phyloP scores from a whole-genome alignment of 35 echinoderm and acorn worm species.

The Diadema setosum region DNA sequence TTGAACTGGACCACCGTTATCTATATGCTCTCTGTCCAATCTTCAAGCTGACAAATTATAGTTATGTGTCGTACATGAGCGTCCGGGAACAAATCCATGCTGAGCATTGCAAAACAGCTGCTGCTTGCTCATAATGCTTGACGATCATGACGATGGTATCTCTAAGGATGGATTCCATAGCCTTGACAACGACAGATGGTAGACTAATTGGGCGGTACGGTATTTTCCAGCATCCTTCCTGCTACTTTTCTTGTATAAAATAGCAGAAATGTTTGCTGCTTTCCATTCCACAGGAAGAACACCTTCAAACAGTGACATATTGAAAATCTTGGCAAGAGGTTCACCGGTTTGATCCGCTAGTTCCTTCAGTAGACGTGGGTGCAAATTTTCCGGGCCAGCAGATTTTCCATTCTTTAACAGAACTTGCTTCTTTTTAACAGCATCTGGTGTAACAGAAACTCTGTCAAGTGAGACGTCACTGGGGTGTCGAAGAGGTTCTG shows the following conservation, averaged over 20 bases:
- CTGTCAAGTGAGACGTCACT: background rate
- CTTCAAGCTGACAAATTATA: background rate
- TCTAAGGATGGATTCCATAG: no score
- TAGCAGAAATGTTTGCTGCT: background rate
- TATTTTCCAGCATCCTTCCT: background rate
- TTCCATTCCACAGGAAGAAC: background rate
- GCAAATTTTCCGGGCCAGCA: background rate
- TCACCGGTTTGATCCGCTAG: background rate
- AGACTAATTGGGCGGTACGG: background rate
- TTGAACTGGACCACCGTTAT: background rate
- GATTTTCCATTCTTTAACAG: background rate
- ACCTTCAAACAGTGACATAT: background rate
- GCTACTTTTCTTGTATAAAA: background rate
- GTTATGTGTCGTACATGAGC: background rate
- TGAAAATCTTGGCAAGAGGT: background rate
- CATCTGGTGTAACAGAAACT: background rate
- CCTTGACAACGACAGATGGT: background rate
- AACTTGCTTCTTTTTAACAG: background rate
- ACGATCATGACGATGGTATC: no score
- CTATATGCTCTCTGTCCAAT: background rate
- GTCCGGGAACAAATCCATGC: background rate
- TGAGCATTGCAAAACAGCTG: background rate
- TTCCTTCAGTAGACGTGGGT: background rate
- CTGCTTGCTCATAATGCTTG: background rate
- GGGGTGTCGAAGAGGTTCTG: background rate